A percentile compares a stretch with the other conserved stretches of the same genome.
phyloP scores from a whole-genome alignment of 2,113 vertebrate species.

The Colinus virginianus region DNA sequence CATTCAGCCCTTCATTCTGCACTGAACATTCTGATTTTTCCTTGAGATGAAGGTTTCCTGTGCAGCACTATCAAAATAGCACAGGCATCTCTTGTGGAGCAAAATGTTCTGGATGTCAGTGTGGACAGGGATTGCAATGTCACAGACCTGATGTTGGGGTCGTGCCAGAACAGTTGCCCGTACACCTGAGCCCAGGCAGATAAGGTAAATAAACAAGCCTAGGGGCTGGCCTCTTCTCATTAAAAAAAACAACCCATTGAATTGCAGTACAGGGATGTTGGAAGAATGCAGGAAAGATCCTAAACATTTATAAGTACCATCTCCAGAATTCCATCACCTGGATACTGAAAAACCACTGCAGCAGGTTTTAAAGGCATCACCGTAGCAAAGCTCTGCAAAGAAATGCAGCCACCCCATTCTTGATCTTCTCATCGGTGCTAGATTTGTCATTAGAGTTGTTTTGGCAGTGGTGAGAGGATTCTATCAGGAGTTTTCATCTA shows the following conservation, averaged over 20 bases:
- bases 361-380: constrained; percentile 8
- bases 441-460: constrained; percentile 9
- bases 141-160: background rate
- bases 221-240: background rate
- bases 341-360: background rate
- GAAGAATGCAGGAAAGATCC: background rate
- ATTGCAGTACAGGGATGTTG: background rate
- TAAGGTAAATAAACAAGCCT: background rate
- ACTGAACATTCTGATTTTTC: background rate
- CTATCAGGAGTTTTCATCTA: constrained; percentile 23
- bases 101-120: background rate
- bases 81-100: background rate
- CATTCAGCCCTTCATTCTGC: background rate
- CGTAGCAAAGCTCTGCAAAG: background rate
- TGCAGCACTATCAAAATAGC: background rate
- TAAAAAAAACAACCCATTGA: background rate
- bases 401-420: background rate
- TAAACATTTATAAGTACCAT: background rate
- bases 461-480: background rate
- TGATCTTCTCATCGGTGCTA: constrained; percentile 8
- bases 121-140: background rate
- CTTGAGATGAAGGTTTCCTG: background rate
- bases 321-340: background rate
- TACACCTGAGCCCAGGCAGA: background rate
- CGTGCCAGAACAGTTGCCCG: background rate